Percentiles rank a stretch among this genome's conserved stretches.
Conservation (phyloP, 2,888 invertebrate species). For the Marasmarcha lunaedactyla region DNA sequence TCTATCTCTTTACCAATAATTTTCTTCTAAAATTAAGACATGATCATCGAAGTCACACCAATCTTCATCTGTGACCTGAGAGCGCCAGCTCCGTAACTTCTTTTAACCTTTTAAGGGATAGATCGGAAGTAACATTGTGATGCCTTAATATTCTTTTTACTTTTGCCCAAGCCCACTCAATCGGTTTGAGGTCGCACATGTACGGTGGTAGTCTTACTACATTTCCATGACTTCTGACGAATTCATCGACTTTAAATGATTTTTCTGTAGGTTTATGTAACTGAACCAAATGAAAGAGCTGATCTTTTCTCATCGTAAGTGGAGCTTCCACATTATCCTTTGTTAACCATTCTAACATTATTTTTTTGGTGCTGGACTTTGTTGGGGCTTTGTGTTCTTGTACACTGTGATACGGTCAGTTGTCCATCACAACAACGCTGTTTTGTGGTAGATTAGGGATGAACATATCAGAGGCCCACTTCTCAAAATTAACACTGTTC, state of each 20-base stretch:
- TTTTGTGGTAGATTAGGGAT: conserved; percentile 13
- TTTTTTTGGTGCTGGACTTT: conserved; percentile 10
- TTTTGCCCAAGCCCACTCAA: too few species aligned
- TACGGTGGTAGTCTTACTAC: too few species aligned
- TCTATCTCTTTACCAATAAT: conserved; percentile 12
- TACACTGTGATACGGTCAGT: conserved; percentile 11
- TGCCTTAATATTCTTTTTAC: too few species aligned
- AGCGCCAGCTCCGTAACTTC: too few species aligned
- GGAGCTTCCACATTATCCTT: conserved; percentile 10
- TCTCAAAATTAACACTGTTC: conserved; percentile 11
- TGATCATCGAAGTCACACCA: conserved; percentile 12
- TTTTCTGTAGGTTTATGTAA: not conserved
- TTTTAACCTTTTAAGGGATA: too few species aligned
- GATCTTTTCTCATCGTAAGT: not conserved
- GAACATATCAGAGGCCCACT: conserved; percentile 11
- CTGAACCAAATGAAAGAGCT: not conserved
- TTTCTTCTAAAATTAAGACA: conserved; percentile 11
- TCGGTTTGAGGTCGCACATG: too few species aligned
- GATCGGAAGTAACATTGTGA: too few species aligned
- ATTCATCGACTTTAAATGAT: conserved; percentile 6
- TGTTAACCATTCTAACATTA: conserved; percentile 13
- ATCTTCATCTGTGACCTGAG: conserved; percentile 11
- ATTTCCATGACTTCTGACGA: too few species aligned
- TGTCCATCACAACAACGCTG: conserved; percentile 7
- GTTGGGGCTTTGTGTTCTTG: conserved; percentile 11